Base-by-base conservation (phyloP, 1,140 invertebrate species). In the Macrobrachium nipponense region DNA sequence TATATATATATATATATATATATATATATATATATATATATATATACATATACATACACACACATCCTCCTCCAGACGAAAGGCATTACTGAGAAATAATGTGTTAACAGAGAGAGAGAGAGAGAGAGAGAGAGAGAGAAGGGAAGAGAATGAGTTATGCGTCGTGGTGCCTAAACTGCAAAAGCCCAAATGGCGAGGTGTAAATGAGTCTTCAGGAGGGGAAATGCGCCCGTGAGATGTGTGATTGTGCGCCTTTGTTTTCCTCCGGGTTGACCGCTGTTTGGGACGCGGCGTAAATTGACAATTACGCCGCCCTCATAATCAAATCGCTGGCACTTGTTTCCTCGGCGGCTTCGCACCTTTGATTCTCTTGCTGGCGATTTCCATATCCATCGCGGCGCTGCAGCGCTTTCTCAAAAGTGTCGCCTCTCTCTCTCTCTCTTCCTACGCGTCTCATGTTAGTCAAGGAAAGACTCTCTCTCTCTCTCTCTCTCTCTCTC, bases 261-360 rank as follows among this genome's bases (percentile, higher is more conserved):
- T 44, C 6, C 51, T 44, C 43, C 5, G 44, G 12, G 73, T 76
- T 58, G 73, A 58, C 18, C 73, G 18, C 44, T 58, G 73, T 44
- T 20, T 76, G 44, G 18, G 12, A 58, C 18, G 70, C 15, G 15
- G 27, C 70, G 36, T 44, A 73, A 73, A 73, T 73, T 73, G 70
- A 73, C 70, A 73, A 73, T 73, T 73, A 73, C 70, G 70, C 12
- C 12, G 70, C 17, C 70, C 70, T 44, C 36, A n/a, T 73, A 73
- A 73, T 73, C 27, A 73, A 73, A 73, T 73, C 43, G 70, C 27
- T 51, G n/a, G 36, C 36, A 73, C 70, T 44, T 73, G 70, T 73
- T 73, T 43, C 51, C 36, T 23, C n/a, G 36, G 8, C 70, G 15
- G 44, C 15, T 27, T 43, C 36, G 27, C 36, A 17, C 27, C 14